phyloP scores from a whole-genome alignment of 2,113 vertebrate species.

The Elanoides forficatus region DNA sequence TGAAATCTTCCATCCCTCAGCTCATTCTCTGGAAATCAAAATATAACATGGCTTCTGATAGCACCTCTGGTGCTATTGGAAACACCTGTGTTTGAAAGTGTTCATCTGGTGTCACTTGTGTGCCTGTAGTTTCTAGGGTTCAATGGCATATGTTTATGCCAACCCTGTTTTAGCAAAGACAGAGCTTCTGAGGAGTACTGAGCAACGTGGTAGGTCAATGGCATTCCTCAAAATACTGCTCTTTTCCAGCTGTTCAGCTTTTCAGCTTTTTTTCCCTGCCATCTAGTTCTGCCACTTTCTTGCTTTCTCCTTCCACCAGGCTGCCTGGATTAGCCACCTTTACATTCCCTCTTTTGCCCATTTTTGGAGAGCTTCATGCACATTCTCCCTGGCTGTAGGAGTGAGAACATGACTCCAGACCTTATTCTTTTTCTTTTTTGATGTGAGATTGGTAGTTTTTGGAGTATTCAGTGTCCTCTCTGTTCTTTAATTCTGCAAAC shows the following conservation, averaged over 20 bases:
- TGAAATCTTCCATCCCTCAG: background rate
- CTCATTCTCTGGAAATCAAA: background rate
- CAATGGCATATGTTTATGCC: background rate
- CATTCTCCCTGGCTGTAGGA: background rate
- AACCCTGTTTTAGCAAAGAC: background rate
- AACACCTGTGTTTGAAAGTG: background rate
- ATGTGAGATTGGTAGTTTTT: background rate
- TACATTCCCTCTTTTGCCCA: background rate
- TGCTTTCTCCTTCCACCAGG: background rate
- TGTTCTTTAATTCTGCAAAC: background rate
- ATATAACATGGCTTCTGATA: background rate
- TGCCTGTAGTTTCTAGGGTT: background rate
- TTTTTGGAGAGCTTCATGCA: background rate
- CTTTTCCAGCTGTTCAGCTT: background rate
- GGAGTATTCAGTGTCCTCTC: background rate
- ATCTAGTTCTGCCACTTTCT: background rate
- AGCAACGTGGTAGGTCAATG: background rate
- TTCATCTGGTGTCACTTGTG: background rate
- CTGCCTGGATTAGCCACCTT: background rate
- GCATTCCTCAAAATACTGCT: background rate
- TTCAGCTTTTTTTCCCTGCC: background rate
- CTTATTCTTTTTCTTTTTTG: background rate
- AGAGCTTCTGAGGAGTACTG: background rate
- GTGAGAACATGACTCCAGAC: background rate
- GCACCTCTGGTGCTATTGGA: background rate